These are phyloP conservation scores for Athalia cordata DNA, from an alignment of 2,888 invertebrate species.

Conservation along the genomic window DNA sequence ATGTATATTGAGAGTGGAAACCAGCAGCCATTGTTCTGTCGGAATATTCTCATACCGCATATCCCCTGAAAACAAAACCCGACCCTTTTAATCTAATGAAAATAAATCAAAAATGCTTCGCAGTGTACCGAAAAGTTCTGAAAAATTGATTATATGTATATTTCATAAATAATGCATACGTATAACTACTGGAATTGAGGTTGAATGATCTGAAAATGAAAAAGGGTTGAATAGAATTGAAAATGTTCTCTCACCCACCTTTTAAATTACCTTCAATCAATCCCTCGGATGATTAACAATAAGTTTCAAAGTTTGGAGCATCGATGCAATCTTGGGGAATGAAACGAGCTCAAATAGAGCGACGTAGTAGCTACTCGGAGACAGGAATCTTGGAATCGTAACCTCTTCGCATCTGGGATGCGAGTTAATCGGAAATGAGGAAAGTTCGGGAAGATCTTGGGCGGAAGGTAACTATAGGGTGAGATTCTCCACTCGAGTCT, in stretches of 20 bases:
- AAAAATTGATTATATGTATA: background rate
- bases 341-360: conserved; percentile 43
- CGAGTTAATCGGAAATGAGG: conserved; percentile 68
- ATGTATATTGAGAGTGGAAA: background rate
- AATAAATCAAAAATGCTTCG: background rate
- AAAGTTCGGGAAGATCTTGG: conserved; percentile 58
- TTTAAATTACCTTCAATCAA: conserved; percentile 1
- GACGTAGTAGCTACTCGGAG: conserved; percentile 39
- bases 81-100: conserved; percentile 1
- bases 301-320: conserved; percentile 27
- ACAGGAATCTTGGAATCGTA: conserved; percentile 48
- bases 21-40: background rate
- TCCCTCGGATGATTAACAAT: conserved; percentile 8
- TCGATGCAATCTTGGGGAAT: conserved; percentile 27
- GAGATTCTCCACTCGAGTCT: background rate
- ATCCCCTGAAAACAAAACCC: background rate
- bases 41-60: background rate
- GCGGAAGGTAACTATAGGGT: conserved; percentile 13
- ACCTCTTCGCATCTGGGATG: conserved; percentile 51
- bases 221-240: background rate
- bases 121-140: background rate
- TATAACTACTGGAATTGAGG: background rate
- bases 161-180: background rate
- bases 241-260: background rate
- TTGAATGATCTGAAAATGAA: background rate